Evolutionary conservation across 2,113 vertebrate species (phyloP).

Genomic region (Apteryx mantelli): DNA sequence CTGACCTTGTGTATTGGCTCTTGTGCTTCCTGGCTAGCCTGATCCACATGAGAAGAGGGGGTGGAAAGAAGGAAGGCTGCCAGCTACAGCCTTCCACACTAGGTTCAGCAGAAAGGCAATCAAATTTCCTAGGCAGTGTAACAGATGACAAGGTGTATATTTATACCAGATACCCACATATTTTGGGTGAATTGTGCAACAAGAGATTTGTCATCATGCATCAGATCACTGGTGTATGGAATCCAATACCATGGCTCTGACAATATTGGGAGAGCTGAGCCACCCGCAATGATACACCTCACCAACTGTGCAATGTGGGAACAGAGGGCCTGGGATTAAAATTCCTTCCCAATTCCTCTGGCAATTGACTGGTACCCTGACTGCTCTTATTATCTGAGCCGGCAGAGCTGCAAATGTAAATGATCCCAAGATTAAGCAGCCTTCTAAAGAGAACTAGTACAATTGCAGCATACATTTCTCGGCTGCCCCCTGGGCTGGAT

Average conservation of each 20-base stretch:
- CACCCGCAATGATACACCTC: neutral
- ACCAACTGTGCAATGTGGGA: neutral
- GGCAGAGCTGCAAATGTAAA: slow-evolving; percentile 23
- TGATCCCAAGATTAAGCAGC: slow-evolving; percentile 16
- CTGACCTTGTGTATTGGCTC: neutral
- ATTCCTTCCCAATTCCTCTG: slow-evolving; percentile 24
- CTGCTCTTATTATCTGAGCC: slow-evolving; percentile 11
- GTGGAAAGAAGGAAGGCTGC: neutral
- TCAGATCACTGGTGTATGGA: slow-evolving; percentile 39
- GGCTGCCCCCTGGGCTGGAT: neutral
- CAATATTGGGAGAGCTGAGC: neutral
- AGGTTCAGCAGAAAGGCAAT: slow-evolving; percentile 44
- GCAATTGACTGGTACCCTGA: neutral
- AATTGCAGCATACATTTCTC: neutral
- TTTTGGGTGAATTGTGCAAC: slow-evolving; percentile 50
- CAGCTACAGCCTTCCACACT: slow-evolving; percentile 2
- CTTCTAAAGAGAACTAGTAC: neutral
- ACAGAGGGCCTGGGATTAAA: neutral
- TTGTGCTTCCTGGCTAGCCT: neutral
- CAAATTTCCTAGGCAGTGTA: slow-evolving; percentile 44
- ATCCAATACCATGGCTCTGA: slow-evolving; percentile 11
- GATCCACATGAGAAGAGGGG: neutral
- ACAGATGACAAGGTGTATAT: slow-evolving; percentile 67
- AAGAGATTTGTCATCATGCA: slow-evolving; percentile 51
- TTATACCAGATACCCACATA: slow-evolving; percentile 60